Evolutionary conservation across 2,113 vertebrate genomes (phyloP).

Genomic region (Oreochromis tanganicae): DNA sequence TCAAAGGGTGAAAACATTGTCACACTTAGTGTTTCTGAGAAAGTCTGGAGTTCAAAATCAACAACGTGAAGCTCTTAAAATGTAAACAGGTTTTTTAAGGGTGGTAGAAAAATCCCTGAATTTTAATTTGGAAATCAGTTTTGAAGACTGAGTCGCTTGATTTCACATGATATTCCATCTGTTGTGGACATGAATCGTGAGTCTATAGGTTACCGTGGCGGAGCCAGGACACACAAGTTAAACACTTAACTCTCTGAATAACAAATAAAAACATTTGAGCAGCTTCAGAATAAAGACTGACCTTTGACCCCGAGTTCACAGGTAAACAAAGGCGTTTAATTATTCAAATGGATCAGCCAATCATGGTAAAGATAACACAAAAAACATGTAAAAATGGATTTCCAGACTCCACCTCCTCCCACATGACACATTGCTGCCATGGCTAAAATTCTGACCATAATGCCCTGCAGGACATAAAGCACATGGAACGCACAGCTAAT

Average conservation of each 20-base stretch:
- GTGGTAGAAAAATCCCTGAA: background rate
- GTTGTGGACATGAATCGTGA: background rate
- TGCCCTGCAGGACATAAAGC: background rate
- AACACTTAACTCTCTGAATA: background rate
- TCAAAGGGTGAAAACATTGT: background rate
- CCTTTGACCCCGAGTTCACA: background rate
- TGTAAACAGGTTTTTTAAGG: background rate
- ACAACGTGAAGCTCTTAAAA: background rate
- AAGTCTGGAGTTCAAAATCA: background rate
- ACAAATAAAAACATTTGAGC: background rate
- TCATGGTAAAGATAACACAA: background rate
- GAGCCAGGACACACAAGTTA: background rate
- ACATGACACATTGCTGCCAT: background rate
- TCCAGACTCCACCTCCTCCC: background rate
- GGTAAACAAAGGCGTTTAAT: background rate
- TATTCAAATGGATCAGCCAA: background rate
- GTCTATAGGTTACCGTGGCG: background rate
- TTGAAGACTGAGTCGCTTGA: background rate
- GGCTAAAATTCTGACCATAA: slow-evolving; percentile 13
- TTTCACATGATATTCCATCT: background rate
- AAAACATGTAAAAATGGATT: background rate
- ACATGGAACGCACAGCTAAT: background rate
- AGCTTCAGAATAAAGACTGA: background rate
- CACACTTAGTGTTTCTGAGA: background rate
- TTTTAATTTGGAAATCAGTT: background rate